These are phyloP conservation scores for Porites rus DNA, from an alignment of 92 coral and sea anemone genomes.

Conservation along the genomic window DNA sequence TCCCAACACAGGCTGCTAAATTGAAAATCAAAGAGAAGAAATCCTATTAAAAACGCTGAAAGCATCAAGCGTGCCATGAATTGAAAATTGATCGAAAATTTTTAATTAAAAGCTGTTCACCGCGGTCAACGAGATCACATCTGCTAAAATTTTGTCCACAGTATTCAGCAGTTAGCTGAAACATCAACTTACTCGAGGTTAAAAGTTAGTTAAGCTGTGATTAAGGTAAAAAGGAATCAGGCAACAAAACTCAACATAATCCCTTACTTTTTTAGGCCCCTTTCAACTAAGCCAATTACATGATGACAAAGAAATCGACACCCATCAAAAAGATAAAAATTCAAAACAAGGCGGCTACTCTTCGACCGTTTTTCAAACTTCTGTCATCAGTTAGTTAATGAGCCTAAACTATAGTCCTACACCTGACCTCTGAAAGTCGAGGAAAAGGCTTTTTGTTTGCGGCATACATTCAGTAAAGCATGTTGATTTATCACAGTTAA, in stretches of 20 bases:
- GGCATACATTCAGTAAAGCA: background rate
- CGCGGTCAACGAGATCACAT: background rate
- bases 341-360: background rate
- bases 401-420: no score
- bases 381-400: conserved; percentile 13
- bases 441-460: no score
- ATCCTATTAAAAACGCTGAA: background rate
- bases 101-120: background rate
- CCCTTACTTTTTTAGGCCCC: background rate
- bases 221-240: no score
- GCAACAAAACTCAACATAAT: background rate
- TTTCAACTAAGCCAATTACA: background rate
- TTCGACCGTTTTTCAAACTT: background rate
- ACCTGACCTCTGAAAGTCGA: no score
- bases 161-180: background rate
- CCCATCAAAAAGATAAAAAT: background rate
- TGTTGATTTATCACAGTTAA: background rate
- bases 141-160: background rate
- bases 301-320: background rate
- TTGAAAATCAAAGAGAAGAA: background rate
- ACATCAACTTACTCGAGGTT: background rate
- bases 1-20: background rate
- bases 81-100: no score
- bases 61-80: background rate
- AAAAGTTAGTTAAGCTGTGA: no score